Conservation (phyloP, 2,888 invertebrate genomes). For the Aplocera efformata region DNA sequence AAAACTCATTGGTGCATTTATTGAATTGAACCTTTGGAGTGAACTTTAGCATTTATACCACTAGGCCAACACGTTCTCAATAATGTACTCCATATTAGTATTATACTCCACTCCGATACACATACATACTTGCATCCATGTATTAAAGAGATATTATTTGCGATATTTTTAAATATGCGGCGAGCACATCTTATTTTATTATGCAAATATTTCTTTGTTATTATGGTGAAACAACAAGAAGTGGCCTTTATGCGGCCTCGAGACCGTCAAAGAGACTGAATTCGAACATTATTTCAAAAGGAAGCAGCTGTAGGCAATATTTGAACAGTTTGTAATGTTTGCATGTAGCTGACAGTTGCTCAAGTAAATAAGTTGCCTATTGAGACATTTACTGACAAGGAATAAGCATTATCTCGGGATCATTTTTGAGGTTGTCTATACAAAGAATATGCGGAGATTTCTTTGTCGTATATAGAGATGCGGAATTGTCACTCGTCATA, state of each 20-base stretch:
- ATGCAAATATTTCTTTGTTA: slow-evolving; percentile 13
- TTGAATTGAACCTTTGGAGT: too few species aligned
- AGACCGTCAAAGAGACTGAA: slow-evolving; percentile 9
- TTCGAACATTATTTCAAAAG: slow-evolving; percentile 12
- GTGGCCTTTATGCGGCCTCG: slow-evolving; percentile 21
- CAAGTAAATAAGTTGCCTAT: slow-evolving; percentile 1
- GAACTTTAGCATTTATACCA: too few species aligned
- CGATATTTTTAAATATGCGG: neutral
- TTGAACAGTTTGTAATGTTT: slow-evolving; percentile 23
- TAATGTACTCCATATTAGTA: too few species aligned
- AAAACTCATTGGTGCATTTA: too few species aligned
- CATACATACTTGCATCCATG: too few species aligned
- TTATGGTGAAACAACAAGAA: slow-evolving; percentile 13
- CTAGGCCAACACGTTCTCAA: too few species aligned
- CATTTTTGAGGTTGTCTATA: too few species aligned
- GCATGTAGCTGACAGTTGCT: slow-evolving; percentile 8
- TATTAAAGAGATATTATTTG: neutral
- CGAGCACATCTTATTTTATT: slow-evolving; percentile 6
- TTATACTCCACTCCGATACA: too few species aligned
- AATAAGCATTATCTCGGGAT: too few species aligned
- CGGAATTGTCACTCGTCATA: too few species aligned
- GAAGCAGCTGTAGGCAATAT: slow-evolving; percentile 13
- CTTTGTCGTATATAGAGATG: too few species aligned
- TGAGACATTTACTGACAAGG: slow-evolving; percentile 2
- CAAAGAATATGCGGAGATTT: too few species aligned